Conservation (phyloP, 2,888 invertebrate genomes). For the Heteropelma amictum region DNA sequence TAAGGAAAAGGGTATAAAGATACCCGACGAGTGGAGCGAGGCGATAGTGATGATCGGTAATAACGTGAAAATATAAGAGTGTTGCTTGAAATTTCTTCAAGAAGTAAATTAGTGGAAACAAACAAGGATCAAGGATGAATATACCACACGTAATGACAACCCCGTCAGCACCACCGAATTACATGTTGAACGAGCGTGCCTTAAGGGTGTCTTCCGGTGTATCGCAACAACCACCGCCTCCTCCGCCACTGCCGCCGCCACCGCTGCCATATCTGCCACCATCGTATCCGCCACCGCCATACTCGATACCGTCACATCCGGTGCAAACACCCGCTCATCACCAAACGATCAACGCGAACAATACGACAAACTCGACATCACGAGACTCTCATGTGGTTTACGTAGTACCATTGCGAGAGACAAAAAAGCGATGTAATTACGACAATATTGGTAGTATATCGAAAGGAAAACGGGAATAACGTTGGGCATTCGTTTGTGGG, state of each 20-base stretch:
- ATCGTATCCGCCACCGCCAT: not conserved
- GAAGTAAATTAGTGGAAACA: not conserved
- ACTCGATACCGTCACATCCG: not conserved
- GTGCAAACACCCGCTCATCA: not conserved
- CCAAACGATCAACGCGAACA: constrained; percentile 2
- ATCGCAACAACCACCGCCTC: not conserved
- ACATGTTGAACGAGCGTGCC: not conserved
- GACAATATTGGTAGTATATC: not conserved
- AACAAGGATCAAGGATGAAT: not conserved
- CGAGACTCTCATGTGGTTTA: constrained; percentile 15
- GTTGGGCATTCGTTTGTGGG: too few relatives aligned
- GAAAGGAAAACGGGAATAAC: not conserved
- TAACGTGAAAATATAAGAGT: not conserved
- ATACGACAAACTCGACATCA: not conserved
- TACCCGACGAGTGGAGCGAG: not conserved
- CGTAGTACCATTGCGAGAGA: not conserved
- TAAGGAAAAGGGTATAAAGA: constrained; percentile 20
- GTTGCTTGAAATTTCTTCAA: not conserved
- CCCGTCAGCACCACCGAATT: constrained; percentile 21
- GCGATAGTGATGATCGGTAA: not conserved
- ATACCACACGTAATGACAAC: constrained; percentile 4
- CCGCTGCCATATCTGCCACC: not conserved
- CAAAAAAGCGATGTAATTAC: not conserved
- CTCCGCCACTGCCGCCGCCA: not conserved
- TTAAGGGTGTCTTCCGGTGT: too few relatives aligned